Evolutionary conservation across 35 echinoderm and acorn worm genomes (phyloP).

Genomic region (Heliocidaris tuberculata): DNA sequence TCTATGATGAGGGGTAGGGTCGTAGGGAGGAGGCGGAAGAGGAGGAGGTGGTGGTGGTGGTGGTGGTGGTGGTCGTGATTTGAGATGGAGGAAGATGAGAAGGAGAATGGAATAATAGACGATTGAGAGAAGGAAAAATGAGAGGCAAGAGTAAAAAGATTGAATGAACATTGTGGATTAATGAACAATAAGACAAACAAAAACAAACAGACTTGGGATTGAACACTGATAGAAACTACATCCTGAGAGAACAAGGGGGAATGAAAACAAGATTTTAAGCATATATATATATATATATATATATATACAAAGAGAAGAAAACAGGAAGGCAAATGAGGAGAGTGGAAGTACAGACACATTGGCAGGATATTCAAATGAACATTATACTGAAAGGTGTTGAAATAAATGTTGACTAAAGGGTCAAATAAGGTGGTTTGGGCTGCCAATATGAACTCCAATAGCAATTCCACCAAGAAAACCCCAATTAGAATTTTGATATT

Average conservation of each 20-base stretch:
- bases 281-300: no score
- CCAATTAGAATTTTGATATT: neutral
- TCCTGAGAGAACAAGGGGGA: neutral
- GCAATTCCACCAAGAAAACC: neutral
- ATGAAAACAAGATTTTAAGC: neutral
- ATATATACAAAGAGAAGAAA: neutral
- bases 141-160: neutral
- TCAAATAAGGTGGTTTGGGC: neutral
- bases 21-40: neutral
- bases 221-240: neutral
- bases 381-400: neutral
- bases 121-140: neutral
- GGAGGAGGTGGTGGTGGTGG: no score
- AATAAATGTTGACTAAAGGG: neutral
- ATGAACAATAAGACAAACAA: neutral
- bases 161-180: neutral
- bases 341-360: neutral
- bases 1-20: neutral
- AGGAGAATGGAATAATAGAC: neutral
- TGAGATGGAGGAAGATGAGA: constrained; percentile 10
- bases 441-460: neutral
- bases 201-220: neutral
- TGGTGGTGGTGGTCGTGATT: neutral
- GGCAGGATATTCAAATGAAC: neutral
- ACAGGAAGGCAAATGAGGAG: neutral